Evolutionary conservation across 1,140 invertebrate genomes (phyloP).

Genomic region (Sarcophaga peregrina): DNA sequence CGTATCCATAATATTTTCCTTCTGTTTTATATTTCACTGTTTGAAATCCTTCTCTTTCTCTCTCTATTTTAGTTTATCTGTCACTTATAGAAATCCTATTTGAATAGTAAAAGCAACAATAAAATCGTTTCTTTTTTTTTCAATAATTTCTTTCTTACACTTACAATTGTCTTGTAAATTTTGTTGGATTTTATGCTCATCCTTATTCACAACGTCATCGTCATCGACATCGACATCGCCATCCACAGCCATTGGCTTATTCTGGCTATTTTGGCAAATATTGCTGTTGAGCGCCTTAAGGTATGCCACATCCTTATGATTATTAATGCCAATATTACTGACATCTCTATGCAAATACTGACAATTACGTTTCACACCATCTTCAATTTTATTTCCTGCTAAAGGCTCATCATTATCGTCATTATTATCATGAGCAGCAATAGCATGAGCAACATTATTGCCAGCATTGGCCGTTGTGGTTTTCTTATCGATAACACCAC

Average conservation of each 20-base stretch:
- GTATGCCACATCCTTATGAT: background rate
- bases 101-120: too few relatives aligned
- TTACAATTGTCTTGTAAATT: too few relatives aligned
- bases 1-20: too few relatives aligned
- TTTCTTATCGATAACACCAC: background rate
- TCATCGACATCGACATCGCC: background rate
- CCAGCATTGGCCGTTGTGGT: background rate
- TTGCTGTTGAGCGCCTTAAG: background rate
- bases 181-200: background rate
- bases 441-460: background rate
- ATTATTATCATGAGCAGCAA: background rate
- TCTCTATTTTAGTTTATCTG: too few relatives aligned
- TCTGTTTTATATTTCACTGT: too few relatives aligned
- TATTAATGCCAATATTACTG: background rate
- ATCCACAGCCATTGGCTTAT: background rate
- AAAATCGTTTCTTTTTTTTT: background rate
- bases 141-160: background rate
- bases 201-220: background rate
- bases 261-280: background rate
- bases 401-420: background rate
- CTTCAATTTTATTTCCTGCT: conserved; percentile 7
- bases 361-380: conserved; percentile 31
- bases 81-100: background rate
- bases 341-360: background rate
- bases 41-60: too few relatives aligned